Base-by-base conservation (phyloP, 35 echinoderm and acorn worm species). In the Apostichopus japonicus region DNA sequence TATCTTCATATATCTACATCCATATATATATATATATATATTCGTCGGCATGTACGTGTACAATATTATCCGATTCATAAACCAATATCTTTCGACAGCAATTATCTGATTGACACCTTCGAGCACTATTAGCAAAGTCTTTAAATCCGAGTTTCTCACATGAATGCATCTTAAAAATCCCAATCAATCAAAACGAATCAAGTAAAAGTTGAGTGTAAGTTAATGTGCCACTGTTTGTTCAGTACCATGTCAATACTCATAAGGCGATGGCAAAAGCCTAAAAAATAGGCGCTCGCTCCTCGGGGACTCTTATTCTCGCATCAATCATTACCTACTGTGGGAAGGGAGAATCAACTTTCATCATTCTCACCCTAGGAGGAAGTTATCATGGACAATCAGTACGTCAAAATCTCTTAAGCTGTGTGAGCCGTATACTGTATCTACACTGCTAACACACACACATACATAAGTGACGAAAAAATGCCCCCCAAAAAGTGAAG, bases 161-260 rank as follows among this genome's bases (percentile, higher is more conserved):
- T 84, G 81, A 84, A 59, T 58, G 81, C 53, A 62, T 84, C 81
- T 84, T 84, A 21, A 84, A 84, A 16, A 84, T 55, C 54, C 54
- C 81, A 58, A 84, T 84, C 81, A 58, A 84, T 84, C 81, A 84
- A 84, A 59, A 84, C 16, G 55, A 57, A 84, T 84, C 24, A 84
- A 84, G 56, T 17, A 55, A 23, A 58, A 58, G 56, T 84, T 23
- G 56, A 84, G 56, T 84, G 24, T 55, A 84, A 24, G 54, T 23
- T 58, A 23, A 24, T 16, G 56, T 84, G 81, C 81, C 53, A 54
- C 81, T 84, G 81, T 84, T 84, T 84, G 81, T 84, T 84, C 56
- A 84, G 54, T 57, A 58, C n/a, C 16, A 84, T 84, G 81, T 58
- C 81, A 59, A 57, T 84, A 57, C 54, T 84, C 81, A 84, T 84